Evolutionary conservation across 1,140 invertebrate genomes (phyloP).

Genomic region (Phymastichus coffea): DNA sequence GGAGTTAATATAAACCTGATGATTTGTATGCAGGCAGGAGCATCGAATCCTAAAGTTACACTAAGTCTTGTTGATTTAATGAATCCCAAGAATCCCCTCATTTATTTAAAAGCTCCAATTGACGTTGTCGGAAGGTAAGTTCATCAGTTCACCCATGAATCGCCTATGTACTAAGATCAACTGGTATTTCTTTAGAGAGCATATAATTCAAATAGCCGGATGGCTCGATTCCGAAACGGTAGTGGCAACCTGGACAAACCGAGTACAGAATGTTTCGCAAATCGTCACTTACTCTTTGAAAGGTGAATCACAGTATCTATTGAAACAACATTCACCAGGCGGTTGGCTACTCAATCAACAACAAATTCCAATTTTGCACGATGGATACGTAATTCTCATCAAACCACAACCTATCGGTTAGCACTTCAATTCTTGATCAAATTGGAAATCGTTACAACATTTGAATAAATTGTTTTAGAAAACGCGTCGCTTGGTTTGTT

Average conservation of each 20-base stretch:
- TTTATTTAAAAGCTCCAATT: slow-evolving; percentile 36
- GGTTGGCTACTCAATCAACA: slow-evolving; percentile 39
- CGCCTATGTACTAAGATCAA: too few species aligned
- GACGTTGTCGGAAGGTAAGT: slow-evolving; percentile 42
- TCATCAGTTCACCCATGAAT: too few species aligned
- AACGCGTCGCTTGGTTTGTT: slow-evolving; percentile 29
- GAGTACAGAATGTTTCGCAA: slow-evolving; percentile 73
- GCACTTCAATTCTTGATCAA: too few species aligned
- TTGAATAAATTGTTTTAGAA: too few species aligned
- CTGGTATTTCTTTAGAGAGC: too few species aligned
- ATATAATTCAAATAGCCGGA: too few species aligned
- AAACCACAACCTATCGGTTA: too few species aligned
- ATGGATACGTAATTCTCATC: too few species aligned
- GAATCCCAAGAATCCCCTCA: slow-evolving; percentile 31
- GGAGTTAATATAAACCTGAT: too few species aligned
- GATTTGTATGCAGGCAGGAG: slow-evolving; percentile 56
- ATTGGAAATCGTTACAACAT: too few species aligned
- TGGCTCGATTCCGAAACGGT: slow-evolving; percentile 74
- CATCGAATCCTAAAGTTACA: slow-evolving; percentile 54
- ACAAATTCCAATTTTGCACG: slow-evolving; percentile 16
- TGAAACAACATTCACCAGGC: too few species aligned
- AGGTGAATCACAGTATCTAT: too few species aligned
- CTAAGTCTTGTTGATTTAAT: slow-evolving; percentile 54
- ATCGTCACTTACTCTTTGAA: slow-evolving; percentile 54
- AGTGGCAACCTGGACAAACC: slow-evolving; percentile 77